Conservation (phyloP, 2,797 vertebrate genomes). For the Neopelma chrysocephalum region DNA sequence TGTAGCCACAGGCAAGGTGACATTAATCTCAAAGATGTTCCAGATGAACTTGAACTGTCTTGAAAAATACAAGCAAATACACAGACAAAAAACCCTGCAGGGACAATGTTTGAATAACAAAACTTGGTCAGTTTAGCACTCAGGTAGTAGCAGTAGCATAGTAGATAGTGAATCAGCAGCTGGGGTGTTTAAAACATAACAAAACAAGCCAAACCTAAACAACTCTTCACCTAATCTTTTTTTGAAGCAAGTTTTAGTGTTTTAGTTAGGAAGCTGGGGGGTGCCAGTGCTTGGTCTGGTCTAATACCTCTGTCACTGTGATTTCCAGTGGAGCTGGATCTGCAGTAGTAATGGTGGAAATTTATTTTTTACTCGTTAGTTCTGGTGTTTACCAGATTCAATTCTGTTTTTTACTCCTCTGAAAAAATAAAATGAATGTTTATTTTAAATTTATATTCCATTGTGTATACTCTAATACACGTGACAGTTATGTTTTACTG, state of each 20-base stretch:
- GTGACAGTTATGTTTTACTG: neutral
- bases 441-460: neutral
- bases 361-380: neutral
- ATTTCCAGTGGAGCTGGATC: neutral
- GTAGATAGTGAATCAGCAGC: neutral
- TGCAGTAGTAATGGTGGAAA: neutral
- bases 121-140: neutral
- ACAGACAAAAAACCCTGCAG: neutral
- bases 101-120: neutral
- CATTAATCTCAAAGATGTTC: conserved; percentile 11
- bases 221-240: neutral
- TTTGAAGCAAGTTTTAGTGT: neutral
- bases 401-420: neutral
- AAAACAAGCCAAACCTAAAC: neutral
- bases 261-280: neutral
- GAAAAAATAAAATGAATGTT: neutral
- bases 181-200: neutral
- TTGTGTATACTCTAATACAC: neutral
- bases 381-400: neutral
- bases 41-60: conserved; percentile 16
- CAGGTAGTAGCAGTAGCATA: neutral
- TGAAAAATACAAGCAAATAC: neutral
- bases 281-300: neutral
- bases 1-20: conserved; percentile 1
- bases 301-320: neutral